A percentile compares a stretch with the other conserved stretches of the same genome.
These are phyloP conservation scores for Dendrocincla fuliginosa DNA, from an alignment of 2,797 vertebrate genomes.

Conservation along the genomic window DNA sequence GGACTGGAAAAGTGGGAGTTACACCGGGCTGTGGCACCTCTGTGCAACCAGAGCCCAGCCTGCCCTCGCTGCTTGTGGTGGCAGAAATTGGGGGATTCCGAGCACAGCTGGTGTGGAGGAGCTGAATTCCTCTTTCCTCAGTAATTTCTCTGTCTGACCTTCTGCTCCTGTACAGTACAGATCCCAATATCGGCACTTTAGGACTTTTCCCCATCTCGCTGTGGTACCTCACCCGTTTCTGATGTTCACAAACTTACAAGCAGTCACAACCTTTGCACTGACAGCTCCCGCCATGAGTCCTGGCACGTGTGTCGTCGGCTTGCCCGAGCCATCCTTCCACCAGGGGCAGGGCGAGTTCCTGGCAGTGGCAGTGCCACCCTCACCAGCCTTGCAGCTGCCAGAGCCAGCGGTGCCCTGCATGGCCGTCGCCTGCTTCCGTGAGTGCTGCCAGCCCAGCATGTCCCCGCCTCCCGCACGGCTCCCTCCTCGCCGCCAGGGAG, in stretches of 20 bases:
- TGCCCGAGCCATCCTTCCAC: neutral
- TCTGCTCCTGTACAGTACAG: neutral
- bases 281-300: neutral
- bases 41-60: neutral
- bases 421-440: neutral
- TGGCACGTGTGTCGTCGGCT: rapidly evolving
- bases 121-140: neutral
- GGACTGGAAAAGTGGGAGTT: neutral
- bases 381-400: neutral
- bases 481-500: neutral
- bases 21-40: rapidly evolving
- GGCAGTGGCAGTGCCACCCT: neutral
- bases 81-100: rapidly evolving
- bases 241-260: neutral
- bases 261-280: neutral
- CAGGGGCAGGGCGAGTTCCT: neutral
- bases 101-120: neutral
- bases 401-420: neutral
- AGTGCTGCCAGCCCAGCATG: neutral
- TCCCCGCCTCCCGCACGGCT: neutral
- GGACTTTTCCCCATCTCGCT: neutral
- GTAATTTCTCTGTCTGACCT: neutral
- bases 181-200: slow-evolving; percentile 37
- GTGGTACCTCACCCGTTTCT: neutral
- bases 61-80: neutral